Percentiles rank a stretch among this genome's conserved stretches.
phyloP scores from a whole-genome alignment of 2,113 vertebrate genomes.

The Larimichthys crocea region DNA sequence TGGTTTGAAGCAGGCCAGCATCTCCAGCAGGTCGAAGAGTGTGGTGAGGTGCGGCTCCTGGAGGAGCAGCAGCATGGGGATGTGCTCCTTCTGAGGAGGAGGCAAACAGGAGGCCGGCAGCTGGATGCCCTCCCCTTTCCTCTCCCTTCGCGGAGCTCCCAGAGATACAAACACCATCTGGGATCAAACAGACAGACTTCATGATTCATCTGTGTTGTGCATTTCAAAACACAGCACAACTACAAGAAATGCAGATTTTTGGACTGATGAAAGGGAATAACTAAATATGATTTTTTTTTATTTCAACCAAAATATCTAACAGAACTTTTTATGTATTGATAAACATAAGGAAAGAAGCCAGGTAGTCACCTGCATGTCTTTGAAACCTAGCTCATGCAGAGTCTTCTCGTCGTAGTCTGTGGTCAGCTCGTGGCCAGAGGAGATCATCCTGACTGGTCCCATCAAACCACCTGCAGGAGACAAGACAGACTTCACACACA shows the following conservation, averaged over 20 bases:
- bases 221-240: not conserved
- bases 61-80: slow-evolving; percentile 97
- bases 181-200: not conserved
- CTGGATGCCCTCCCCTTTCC: slow-evolving; percentile 97
- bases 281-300: not conserved
- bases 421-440: slow-evolving; percentile 97
- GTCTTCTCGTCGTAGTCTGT: slow-evolving; percentile 99
- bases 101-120: slow-evolving; percentile 97
- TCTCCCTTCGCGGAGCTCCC: slow-evolving; percentile 94
- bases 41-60: slow-evolving; percentile 98
- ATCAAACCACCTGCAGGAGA: slow-evolving; percentile 91
- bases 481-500: not conserved
- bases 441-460: slow-evolving; percentile 99
- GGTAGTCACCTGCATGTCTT: slow-evolving; percentile 94
- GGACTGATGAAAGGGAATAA: not conserved
- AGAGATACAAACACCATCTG: slow-evolving; percentile 99
- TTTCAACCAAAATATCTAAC: not conserved
- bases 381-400: slow-evolving; percentile 96
- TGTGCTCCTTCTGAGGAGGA: slow-evolving; percentile 98
- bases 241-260: not conserved
- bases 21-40: slow-evolving; percentile 97
- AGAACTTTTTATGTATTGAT: not conserved
- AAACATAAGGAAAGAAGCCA: not conserved
- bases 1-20: slow-evolving; percentile 98
- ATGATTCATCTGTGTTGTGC: not conserved